Evolutionary conservation across 1,140 invertebrate genomes (phyloP), one percentile per base, ranked within the genome.

Genomic region (Atta texana): DNA sequence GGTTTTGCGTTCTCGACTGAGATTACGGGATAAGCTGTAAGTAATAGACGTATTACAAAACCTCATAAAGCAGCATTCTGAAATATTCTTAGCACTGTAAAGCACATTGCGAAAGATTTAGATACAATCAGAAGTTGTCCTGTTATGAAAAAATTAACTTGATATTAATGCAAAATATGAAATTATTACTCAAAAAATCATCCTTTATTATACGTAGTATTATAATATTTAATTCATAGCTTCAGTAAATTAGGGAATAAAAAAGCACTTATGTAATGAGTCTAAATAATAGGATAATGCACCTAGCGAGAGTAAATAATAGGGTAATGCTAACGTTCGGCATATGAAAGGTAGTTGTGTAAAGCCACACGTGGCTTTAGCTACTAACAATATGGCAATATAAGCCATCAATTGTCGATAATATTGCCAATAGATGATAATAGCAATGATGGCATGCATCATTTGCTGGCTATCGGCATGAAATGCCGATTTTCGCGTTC

Each of bases 321-420:
- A 80, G 63, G 2, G 12, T 80, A 68, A 21, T 53, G 28, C 24
- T 34, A 72, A 71, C 21, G 66, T 64, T 44, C 34, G n/a, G 53
- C 59, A 59, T n/a, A 72, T 82, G 55, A 82, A 72, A 61, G 53
- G 18, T 74, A 61, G n/a, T 61, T 16, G 12, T 59, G 39, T 31
- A 74, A 82, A 82, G 66, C n/a, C 28, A 80, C 28, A 80, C 78
- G 66, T 72, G 39, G 53, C 77, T 66, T 61, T 76, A 28, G 34
- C 24, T 49, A n/a, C n/a, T 55, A 80, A 80, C 63, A 80, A 68
- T 55, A 80, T 18, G 14, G 63, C 24, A 69, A 80, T 21, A 39
- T 55, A 21, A 55, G 24, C 77, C 77, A 49, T 80, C 77, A 80
- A 69, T 69, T 68, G 77, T 57, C 63, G 63, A 12, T 55, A 66